phyloP scores from a whole-genome alignment of 2,888 invertebrate species.

The Zhuqinia jingwanae region DNA sequence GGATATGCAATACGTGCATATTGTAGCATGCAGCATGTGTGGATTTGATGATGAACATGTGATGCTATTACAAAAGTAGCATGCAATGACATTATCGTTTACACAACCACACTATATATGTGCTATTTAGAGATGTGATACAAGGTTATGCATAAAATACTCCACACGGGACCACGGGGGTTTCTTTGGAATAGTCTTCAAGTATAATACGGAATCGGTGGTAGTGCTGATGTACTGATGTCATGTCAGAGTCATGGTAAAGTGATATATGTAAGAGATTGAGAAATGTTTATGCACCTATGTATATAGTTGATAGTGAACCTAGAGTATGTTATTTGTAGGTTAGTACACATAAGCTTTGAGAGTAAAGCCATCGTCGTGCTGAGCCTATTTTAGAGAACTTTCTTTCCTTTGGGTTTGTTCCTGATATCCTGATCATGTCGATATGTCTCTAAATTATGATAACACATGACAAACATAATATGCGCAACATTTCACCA shows the following conservation, averaged over 20 bases:
- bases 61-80: too few species aligned
- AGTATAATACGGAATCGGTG: too few species aligned
- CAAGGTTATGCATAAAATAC: too few species aligned
- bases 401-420: background rate
- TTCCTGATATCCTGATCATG: conserved; percentile 13
- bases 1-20: too few species aligned
- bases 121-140: too few species aligned
- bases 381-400: conserved; percentile 31
- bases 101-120: too few species aligned
- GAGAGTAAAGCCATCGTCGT: conserved; percentile 30
- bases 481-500: background rate
- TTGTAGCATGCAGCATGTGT: too few species aligned
- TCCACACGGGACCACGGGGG: too few species aligned
- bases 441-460: conserved; percentile 11
- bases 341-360: conserved; percentile 24
- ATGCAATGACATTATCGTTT: too few species aligned
- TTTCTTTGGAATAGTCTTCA: too few species aligned
- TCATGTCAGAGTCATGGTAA: conserved; percentile 28
- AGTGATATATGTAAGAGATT: background rate
- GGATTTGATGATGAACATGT: too few species aligned
- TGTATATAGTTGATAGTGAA: background rate
- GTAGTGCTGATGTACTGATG: too few species aligned
- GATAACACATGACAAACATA: background rate
- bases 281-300: background rate
- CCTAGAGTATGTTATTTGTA: background rate